phyloP scores from a whole-genome alignment of 2,888 invertebrate species.

The Cephus pulcher region DNA sequence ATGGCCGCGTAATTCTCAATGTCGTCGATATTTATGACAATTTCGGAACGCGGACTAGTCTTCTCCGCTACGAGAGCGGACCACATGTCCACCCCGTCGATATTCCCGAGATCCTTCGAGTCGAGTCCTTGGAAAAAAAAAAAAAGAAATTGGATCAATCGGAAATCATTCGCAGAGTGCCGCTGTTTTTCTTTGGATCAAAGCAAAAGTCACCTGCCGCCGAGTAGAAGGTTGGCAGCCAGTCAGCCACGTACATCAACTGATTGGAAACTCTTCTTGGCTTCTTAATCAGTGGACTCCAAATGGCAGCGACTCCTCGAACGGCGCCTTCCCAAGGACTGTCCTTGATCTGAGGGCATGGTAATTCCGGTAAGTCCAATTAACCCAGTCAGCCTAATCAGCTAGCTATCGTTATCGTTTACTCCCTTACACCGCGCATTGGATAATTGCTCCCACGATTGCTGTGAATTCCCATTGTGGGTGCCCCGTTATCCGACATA shows the following conservation, averaged over 20 bases:
- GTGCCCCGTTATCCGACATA: slow-evolving; percentile 90
- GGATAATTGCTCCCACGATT: slow-evolving; percentile 87
- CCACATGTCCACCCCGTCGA: slow-evolving; percentile 72
- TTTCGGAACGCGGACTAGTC: slow-evolving; percentile 69
- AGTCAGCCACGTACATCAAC: slow-evolving; percentile 71
- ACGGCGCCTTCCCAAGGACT: slow-evolving; percentile 75
- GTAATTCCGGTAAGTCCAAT: no score
- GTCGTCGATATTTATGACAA: slow-evolving; percentile 72
- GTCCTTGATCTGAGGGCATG: slow-evolving; percentile 67
- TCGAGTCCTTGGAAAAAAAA: slow-evolving; percentile 56
- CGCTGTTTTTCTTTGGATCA: neutral
- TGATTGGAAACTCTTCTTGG: slow-evolving; percentile 67
- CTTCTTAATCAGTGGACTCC: slow-evolving; percentile 68
- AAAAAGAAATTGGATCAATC: neutral
- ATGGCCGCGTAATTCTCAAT: slow-evolving; percentile 70
- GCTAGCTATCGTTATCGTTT: neutral
- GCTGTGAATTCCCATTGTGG: slow-evolving; percentile 76
- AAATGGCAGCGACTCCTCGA: slow-evolving; percentile 69
- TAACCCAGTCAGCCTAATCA: no score
- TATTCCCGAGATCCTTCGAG: slow-evolving; percentile 67
- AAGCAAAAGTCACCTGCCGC: slow-evolving; percentile 65
- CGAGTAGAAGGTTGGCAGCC: slow-evolving; percentile 71
- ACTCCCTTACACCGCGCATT: slow-evolving; percentile 74
- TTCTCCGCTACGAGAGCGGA: slow-evolving; percentile 66
- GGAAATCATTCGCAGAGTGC: neutral